Conservation (phyloP, 2,797 vertebrate species). For the Dipus sagitta region DNA sequence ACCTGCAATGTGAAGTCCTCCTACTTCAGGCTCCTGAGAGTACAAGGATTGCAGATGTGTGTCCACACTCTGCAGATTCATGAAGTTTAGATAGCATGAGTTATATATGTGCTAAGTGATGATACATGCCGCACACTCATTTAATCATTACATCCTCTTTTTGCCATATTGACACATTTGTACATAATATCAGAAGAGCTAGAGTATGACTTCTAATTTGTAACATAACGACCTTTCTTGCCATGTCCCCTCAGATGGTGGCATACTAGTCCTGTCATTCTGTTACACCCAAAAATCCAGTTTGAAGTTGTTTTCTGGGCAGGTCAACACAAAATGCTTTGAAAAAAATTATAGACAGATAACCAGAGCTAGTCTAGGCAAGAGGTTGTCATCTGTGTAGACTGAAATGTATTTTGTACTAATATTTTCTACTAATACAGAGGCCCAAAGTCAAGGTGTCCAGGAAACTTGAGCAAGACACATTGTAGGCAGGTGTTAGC, state of each 20-base stretch:
- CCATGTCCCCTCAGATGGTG: not conserved
- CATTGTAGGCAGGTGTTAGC: not conserved
- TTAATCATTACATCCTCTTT: not conserved
- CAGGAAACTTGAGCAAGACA: not conserved
- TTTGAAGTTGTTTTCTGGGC: conserved; percentile 47
- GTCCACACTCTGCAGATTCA: not conserved
- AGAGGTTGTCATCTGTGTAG: not conserved
- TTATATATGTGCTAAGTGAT: not conserved
- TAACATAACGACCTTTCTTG: not conserved
- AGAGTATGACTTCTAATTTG: not conserved
- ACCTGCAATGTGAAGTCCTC: not conserved
- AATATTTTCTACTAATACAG: not conserved
- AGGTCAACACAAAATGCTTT: conserved; percentile 20
- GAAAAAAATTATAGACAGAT: not conserved
- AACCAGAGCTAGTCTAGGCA: not conserved
- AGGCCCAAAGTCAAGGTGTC: not conserved
- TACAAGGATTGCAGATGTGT: not conserved
- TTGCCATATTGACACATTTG: not conserved
- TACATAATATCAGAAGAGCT: not conserved
- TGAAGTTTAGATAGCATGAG: not conserved
- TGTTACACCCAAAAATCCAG: conserved; percentile 14
- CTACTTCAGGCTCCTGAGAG: not conserved
- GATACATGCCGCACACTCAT: not conserved
- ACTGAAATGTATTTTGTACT: not conserved
- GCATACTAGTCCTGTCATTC: not conserved